Evolutionary conservation across 2,797 vertebrate species (phyloP), one percentile per base, ranked within the genome.

Genomic region (Percopsis omiscomaycus): DNA sequence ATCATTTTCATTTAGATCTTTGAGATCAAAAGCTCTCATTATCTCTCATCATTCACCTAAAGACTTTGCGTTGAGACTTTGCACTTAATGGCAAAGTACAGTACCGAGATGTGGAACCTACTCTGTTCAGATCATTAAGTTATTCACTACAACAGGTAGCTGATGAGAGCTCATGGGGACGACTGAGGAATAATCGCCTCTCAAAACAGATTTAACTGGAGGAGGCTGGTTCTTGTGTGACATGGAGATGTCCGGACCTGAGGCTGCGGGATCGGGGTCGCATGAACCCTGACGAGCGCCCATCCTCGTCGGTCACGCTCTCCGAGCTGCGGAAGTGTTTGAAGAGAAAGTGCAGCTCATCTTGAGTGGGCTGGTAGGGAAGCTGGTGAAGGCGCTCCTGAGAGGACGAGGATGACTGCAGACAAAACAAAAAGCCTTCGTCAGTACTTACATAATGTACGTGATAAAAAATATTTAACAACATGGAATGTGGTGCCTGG

Each of bases 321-420:
- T 98, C 97, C 0, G 96, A 93, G 84, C 97, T 98, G 77, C 97
- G 94, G 89, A 98, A 98, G 86, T 99, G 97, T 86, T 94, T 97
- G 85, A 97, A 98, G 75, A 98, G 94, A 89, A 98, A 98, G 89
- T 95, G 94, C 61, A 98, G 93, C 89, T 99, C 96, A 16, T 99
- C 97, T 12, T 95, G 93, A 0, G 97, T 99, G 37, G 97, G 97
- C 79, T 99, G 97, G 91, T 94, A 98, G 53, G 97, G 97, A 88
- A 99, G 94, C 90, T 99, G 97, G 89, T 99, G 97, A 68, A 98
- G 92, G 9, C 93, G 95, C 84, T 99, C 98, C 91, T 98, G 95
- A 66, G 98, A 99, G 82, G 98, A 99, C 0, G 98, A 99, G 51
- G 96, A 97, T 0, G 96, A 97, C 93, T 97, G 89, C 28, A 46